Base-by-base conservation (phyloP, 2,888 invertebrate species). In the Callimorpha dominula region DNA sequence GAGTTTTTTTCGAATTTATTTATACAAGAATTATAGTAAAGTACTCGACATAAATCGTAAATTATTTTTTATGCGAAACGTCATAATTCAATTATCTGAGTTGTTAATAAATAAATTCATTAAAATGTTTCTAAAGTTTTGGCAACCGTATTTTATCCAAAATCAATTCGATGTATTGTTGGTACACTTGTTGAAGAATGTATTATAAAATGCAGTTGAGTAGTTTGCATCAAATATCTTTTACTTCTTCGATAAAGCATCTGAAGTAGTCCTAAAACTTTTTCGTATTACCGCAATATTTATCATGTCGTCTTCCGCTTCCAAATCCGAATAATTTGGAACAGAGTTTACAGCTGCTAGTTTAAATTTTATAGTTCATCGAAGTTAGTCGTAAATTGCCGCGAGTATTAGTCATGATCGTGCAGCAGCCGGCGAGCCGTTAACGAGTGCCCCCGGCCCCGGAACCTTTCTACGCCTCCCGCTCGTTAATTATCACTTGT, bases 401-500 rank as follows among this genome's bases (percentile, higher is more conserved):
- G 81, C 70, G 81, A 78, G 83, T 72, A 75, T 93, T 91, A 93
- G 91, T 93, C 92, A 92, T 79, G 76, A 76, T 84, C 75, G 77
- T 73, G 73, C 75, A 74, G 73, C 78, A 74, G 82, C 82, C 81
- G 85, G 84, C 86, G 80, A 89, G 93, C 93, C 81, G 88, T 94
- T 94, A 91, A 84, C 94, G 85, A 78, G 76, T 81, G 83, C 86
- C 82, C 80, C 78, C 81, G 85, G 81, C 82, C 80, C 78, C 81
- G 85, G 81, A 83, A 81, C 80, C 88, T 87, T 90, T 93, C 92
- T 88, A 86, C 94, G 85, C 90, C 87, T 89, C 86, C 80, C 78
- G 79, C 85, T 78, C 88, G 91, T 92, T 93, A 89, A 94, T 94
- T 93, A 93, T 90, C 92, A 87, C 92, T 86, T 86, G 80, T 82